Base-by-base conservation (phyloP, 1,140 invertebrate genomes). In the Aphidius ervi region DNA sequence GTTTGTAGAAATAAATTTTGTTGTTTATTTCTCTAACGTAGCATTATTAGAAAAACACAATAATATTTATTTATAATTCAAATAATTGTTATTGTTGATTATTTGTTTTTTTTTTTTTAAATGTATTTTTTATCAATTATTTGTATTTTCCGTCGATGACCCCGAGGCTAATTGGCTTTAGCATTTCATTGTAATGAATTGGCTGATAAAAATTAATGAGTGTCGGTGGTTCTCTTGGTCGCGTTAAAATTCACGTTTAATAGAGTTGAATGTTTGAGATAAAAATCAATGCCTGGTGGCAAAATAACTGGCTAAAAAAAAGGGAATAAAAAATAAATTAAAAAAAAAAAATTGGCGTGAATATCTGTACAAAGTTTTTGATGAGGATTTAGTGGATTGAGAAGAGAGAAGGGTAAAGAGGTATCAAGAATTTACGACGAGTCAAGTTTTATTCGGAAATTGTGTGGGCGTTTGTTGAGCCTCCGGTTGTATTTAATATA, bases 151-250 rank as follows among this genome's bases (percentile, higher is more conserved):
- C 52, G 9, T 16, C 37, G 52, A 39, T 55, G 8, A 42, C 9
- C 59, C 46, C 45, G 5, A 41, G 52, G 59, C 52, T 61, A 62
- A 57, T 62, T 62, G 55, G 43, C 37, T 62, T 62, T 57, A 57
- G 41, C 23, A 43, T 49, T 62, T 49, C 40, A 8, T 54, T 16
- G 55, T 62, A 62, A 62, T 62, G 54, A 52, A 62, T 62, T 42
- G 43, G 31, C 60, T 62, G 60, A 62, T 62, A 57, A 62, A 52
- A 57, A 62, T 62, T 62, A 57, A 62, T 53, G 55, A 57, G 46
- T 40, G 48, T 62, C 37, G 49, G 59, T 56, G 37, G 53, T 37
- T 40, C 41, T 40, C 40, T 57, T 39, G 37, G 52, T 37, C 42
- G 42, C 6, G 39, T 62, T 62, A 57, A 57, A 62, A 57, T 56